phyloP scores from a whole-genome alignment of 2,888 invertebrate genomes.

The Macrophya annulata region DNA sequence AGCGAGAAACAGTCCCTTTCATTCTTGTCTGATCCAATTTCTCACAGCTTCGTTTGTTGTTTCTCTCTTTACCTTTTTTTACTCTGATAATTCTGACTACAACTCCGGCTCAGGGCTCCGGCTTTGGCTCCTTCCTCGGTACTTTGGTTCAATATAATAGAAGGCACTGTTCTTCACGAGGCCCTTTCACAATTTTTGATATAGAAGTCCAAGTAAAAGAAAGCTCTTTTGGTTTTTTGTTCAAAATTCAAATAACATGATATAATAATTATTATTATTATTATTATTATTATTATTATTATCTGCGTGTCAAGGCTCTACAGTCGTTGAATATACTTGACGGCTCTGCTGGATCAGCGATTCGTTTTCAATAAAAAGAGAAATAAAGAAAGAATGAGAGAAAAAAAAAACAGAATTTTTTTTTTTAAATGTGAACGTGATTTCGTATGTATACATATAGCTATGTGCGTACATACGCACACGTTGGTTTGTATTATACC shows the following conservation, averaged over 20 bases:
- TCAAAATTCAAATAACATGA: not conserved
- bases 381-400: not conserved
- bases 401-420: not conserved
- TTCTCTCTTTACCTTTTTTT: conserved; percentile 2
- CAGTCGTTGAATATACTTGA: not conserved
- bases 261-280: no score
- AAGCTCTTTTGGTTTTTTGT: not conserved
- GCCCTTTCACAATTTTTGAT: not conserved
- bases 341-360: conserved; percentile 34
- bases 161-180: conserved; percentile 12
- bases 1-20: conserved; percentile 26
- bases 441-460: not conserved
- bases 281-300: no score
- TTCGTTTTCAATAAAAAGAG: not conserved
- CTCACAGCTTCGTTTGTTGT: conserved; percentile 2
- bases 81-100: not conserved
- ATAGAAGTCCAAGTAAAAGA: not conserved
- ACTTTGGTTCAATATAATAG: conserved; percentile 22
- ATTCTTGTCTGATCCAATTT: conserved; percentile 39
- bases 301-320: not conserved
- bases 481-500: not conserved
- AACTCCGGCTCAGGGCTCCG: not conserved
- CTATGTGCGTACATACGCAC: no score
- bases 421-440: conserved; percentile 20
- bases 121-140: not conserved